phyloP scores from a whole-genome alignment of 2,113 vertebrate genomes.

The Chaetodon auriga region DNA sequence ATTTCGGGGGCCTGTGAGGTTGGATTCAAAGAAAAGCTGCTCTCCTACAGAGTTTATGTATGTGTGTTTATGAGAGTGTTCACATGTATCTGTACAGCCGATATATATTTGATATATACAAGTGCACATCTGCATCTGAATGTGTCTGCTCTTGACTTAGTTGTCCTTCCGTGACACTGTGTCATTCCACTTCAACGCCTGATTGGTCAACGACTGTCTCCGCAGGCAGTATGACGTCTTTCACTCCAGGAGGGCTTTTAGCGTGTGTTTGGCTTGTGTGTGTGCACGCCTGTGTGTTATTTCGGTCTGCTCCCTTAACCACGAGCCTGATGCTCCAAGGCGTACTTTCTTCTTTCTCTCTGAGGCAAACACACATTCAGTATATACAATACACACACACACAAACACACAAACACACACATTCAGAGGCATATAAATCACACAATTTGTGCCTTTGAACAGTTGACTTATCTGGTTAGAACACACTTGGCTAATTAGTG shows the following conservation, averaged over 20 bases:
- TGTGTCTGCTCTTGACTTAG: conserved; percentile 30
- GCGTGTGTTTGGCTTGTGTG: conserved; percentile 11
- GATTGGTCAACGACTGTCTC: conserved; percentile 58
- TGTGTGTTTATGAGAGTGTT: neutral
- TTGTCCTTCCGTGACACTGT: conserved; percentile 52
- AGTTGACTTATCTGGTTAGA: conserved; percentile 36
- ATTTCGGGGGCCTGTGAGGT: conserved; percentile 5
- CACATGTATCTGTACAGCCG: neutral
- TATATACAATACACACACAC: conserved; percentile 6
- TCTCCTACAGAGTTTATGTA: conserved; percentile 11
- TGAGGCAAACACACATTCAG: neutral
- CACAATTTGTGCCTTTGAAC: conserved; percentile 49
- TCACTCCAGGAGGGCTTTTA: conserved; percentile 64
- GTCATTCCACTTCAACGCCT: conserved; percentile 61
- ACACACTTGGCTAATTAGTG: conserved; percentile 53
- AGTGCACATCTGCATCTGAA: conserved; percentile 25
- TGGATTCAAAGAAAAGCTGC: conserved; percentile 16
- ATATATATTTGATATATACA: neutral
- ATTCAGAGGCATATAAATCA: conserved; percentile 28
- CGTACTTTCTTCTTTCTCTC: conserved; percentile 6
- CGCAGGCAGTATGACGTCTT: conserved; percentile 53
- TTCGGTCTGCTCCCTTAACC: conserved; percentile 35
- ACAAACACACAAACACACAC: conserved; percentile 18
- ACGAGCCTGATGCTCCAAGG: conserved; percentile 14
- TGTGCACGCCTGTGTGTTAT: neutral